Evolutionary conservation across 2,888 invertebrate species (phyloP).

Genomic region (Anthoptus insignis): DNA sequence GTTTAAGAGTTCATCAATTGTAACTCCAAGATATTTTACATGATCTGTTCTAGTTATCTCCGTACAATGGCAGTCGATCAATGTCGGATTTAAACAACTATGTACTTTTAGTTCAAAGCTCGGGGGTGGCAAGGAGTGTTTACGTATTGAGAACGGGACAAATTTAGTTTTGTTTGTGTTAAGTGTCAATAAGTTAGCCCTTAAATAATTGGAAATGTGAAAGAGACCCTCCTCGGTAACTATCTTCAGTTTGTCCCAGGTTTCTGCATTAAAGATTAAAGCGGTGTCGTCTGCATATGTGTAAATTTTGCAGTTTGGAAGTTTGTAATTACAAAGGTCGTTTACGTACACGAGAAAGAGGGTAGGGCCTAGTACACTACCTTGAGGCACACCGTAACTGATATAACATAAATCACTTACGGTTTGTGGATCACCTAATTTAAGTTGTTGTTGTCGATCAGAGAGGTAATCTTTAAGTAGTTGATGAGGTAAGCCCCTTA

Average conservation of each 20-base stretch:
- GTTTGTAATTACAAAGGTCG: conserved; percentile 17
- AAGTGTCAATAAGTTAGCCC: conserved; percentile 34
- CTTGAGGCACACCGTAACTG: conserved; percentile 26
- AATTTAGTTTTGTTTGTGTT: conserved; percentile 39
- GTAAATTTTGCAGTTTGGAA: conserved; percentile 29
- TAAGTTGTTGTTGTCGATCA: neutral
- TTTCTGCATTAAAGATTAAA: conserved; percentile 23
- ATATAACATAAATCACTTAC: neutral
- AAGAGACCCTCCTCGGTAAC: conserved; percentile 25
- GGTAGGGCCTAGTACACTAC: conserved; percentile 35
- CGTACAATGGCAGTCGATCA: neutral
- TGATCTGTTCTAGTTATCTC: neutral
- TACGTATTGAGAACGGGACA: conserved; percentile 22
- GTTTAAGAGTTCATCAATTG: neutral
- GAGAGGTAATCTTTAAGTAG: conserved; percentile 1
- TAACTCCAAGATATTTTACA: neutral
- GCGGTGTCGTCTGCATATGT: conserved; percentile 45
- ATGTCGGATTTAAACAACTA: no score
- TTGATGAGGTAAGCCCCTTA: neutral
- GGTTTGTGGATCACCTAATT: neutral
- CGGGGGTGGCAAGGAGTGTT: neutral
- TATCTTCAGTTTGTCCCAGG: conserved; percentile 20
- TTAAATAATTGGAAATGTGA: conserved; percentile 20
- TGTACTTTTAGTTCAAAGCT: no score
- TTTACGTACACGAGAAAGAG: no score